Evolutionary conservation across 2,797 vertebrate genomes (phyloP).

Genomic region (Valencia hispanica): DNA sequence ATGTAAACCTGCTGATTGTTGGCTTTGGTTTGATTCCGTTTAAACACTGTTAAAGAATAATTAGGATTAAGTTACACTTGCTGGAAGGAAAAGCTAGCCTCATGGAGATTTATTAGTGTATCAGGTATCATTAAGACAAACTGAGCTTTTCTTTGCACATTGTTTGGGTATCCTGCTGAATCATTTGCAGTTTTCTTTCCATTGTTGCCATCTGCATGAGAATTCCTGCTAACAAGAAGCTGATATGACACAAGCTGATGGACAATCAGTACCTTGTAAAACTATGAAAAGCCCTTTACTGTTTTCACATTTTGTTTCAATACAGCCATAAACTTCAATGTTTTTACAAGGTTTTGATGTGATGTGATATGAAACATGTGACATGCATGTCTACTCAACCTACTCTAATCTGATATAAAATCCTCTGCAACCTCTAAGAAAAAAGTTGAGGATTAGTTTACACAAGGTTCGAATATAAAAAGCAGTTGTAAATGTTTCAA

Average conservation of each 20-base stretch:
- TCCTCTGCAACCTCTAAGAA: neutral
- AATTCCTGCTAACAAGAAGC: conserved; percentile 42
- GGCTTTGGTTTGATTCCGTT: conserved; percentile 36
- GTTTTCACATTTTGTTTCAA: neutral
- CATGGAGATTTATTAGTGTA: conserved; percentile 36
- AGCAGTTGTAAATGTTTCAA: neutral
- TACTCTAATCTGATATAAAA: neutral
- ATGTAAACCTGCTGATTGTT: conserved; percentile 18
- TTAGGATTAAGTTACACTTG: conserved; percentile 31
- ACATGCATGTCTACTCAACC: neutral
- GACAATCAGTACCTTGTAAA: neutral
- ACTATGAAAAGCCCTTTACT: neutral
- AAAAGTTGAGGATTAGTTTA: neutral
- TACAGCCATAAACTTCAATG: neutral
- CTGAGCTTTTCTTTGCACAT: conserved; percentile 35
- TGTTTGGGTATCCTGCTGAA: conserved; percentile 29
- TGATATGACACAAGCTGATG: conserved; percentile 41
- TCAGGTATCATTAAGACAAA: conserved; percentile 25
- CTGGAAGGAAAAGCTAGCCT: conserved; percentile 31
- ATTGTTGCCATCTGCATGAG: conserved; percentile 1
- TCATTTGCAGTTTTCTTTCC: conserved; percentile 43
- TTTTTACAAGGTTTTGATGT: neutral
- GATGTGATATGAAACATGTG: neutral
- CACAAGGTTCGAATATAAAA: neutral
- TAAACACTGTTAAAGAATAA: conserved; percentile 38